Percentiles rank a stretch among this genome's conserved stretches.
Conservation (phyloP, 2,113 vertebrate genomes). For the Phalacrocorax aristotelis region DNA sequence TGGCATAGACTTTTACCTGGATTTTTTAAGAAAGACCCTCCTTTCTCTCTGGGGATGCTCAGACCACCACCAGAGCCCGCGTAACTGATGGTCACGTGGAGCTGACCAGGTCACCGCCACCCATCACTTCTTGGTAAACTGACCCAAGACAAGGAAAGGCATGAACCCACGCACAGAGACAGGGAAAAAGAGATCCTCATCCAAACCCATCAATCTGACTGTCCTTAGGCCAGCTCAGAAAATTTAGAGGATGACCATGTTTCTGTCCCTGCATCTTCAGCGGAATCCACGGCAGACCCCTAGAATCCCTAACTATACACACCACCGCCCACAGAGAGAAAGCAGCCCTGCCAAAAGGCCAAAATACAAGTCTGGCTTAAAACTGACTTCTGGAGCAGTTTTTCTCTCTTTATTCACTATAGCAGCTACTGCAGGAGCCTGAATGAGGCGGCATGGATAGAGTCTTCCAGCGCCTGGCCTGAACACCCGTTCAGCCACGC, state of each 20-base stretch:
- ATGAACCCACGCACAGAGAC: not conserved
- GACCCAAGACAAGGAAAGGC: not conserved
- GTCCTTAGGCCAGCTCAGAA: not conserved
- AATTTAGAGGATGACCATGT: not conserved
- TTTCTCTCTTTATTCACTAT: not conserved
- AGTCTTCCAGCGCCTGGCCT: not conserved
- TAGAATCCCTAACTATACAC: accelerated
- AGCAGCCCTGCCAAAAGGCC: not conserved
- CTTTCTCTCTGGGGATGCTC: not conserved
- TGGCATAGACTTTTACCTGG: not conserved
- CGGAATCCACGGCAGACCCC: not conserved
- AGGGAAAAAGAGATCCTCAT: not conserved
- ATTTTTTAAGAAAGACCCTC: not conserved
- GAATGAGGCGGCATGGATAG: not conserved
- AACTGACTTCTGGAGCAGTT: not conserved
- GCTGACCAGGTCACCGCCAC: not conserved
- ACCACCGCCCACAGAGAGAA: accelerated
- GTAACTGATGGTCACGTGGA: no score
- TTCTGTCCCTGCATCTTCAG: not conserved
- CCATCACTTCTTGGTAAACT: accelerated
- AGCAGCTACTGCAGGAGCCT: not conserved
- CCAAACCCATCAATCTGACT: not conserved
- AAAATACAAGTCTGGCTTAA: not conserved
- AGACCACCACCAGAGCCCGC: not conserved
- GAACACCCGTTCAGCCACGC: not conserved